Conservation (phyloP, 2,797 vertebrate genomes). For the Muscicapa comitata region DNA sequence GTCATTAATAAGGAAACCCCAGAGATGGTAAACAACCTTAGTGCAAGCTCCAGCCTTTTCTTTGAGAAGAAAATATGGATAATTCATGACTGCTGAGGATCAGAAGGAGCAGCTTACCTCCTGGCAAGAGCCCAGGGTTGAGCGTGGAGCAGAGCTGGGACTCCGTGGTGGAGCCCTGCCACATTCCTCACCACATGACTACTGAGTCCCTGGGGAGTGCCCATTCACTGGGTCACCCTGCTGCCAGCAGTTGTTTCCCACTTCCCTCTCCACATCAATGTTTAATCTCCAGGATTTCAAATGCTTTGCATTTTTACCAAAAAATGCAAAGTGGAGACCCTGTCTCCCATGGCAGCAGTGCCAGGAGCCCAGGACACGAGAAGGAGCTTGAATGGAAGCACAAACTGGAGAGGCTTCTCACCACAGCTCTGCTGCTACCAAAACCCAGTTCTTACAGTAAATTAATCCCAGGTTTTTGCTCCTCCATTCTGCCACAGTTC, state of each 20-base stretch:
- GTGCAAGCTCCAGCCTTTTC: background rate
- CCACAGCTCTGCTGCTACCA: background rate
- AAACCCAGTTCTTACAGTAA: background rate
- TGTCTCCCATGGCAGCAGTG: background rate
- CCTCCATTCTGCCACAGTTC: background rate
- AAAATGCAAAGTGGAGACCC: background rate
- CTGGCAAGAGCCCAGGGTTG: background rate
- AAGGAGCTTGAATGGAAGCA: background rate
- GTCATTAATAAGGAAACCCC: background rate
- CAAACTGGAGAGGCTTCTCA: background rate
- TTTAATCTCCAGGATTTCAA: background rate
- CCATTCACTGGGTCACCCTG: background rate
- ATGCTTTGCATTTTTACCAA: background rate
- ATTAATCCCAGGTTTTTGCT: background rate
- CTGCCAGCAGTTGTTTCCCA: background rate
- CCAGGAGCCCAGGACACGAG: background rate
- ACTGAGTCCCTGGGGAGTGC: background rate
- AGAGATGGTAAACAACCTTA: background rate
- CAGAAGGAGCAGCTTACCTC: background rate
- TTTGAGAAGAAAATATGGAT: background rate
- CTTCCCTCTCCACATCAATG: background rate
- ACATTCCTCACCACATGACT: background rate
- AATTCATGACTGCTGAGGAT: background rate
- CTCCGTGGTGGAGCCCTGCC: accelerated
- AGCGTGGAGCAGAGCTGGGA: background rate